These are phyloP conservation scores for Ceuthmochares aereus DNA, from an alignment of 2,113 vertebrate species.

Conservation along the genomic window DNA sequence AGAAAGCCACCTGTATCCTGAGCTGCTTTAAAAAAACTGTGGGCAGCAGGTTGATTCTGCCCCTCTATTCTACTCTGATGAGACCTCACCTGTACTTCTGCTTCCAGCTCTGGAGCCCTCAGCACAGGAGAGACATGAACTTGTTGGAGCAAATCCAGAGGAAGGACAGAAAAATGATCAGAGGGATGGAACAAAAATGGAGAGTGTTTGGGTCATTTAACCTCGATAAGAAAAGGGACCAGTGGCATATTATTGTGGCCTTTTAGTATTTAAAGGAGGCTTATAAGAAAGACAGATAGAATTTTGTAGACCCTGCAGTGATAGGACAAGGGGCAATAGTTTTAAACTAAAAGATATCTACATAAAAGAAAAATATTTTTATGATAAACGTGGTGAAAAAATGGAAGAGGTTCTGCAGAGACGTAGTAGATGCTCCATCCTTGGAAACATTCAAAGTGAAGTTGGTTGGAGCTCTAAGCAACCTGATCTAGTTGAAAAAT, in stretches of 20 bases:
- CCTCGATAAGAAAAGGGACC: neutral
- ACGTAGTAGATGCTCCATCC: neutral
- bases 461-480: neutral
- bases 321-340: too few species aligned
- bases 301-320: neutral
- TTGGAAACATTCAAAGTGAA: neutral
- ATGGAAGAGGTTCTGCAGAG: neutral
- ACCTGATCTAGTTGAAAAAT: too few species aligned
- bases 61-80: too few species aligned
- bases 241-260: rapidly evolving
- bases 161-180: too few species aligned
- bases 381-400: too few species aligned
- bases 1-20: neutral
- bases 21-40: neutral
- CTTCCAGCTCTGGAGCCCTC: too few species aligned
- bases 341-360: neutral
- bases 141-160: too few species aligned
- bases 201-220: neutral
- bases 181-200: too few species aligned
- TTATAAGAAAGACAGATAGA: neutral
- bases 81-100: too few species aligned
- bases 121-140: too few species aligned
- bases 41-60: neutral
- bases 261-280: neutral
- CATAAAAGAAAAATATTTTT: too few species aligned